A percentile compares a stretch with the other conserved stretches of the same genome.
Conservation (phyloP, 2,888 invertebrate species). For the Yponomeuta malinellus region DNA sequence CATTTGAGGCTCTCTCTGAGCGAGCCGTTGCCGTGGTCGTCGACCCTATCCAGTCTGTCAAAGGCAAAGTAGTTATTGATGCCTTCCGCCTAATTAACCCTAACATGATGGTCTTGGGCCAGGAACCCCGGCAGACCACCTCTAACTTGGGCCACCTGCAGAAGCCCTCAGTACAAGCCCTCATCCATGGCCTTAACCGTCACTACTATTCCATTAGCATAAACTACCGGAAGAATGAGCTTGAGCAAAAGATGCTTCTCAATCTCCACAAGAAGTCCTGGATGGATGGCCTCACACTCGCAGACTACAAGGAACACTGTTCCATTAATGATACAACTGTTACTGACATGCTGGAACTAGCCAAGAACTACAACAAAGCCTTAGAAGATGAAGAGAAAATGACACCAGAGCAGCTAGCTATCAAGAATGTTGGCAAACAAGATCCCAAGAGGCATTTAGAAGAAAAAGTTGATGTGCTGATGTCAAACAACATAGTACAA, state of each 20-base stretch:
- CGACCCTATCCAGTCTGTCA: conserved; percentile 99
- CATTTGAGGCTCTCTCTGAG: conserved; percentile 98
- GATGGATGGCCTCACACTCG: conserved; percentile 96
- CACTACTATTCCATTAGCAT: conserved; percentile 99
- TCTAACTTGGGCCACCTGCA: conserved; percentile 99
- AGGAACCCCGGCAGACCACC: conserved; percentile 98
- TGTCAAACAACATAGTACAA: conserved; percentile 98
- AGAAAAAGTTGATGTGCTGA: conserved; percentile 97
- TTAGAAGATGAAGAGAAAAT: conserved; percentile 99
- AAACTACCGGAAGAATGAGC: conserved; percentile 98
- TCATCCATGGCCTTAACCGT: conserved; percentile 98
- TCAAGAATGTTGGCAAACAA: conserved; percentile 99
- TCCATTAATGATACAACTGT: conserved; percentile 95
- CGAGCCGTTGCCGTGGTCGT: conserved; percentile 99
- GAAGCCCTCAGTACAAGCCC: conserved; percentile 98
- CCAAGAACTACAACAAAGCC: conserved; percentile 98
- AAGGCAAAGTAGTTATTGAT: conserved; percentile 99
- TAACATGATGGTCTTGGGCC: conserved; percentile 98
- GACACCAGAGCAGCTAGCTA: conserved; percentile 99
- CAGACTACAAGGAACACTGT: conserved; percentile 95
- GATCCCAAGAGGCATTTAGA: conserved; percentile 99
- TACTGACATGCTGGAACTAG: conserved; percentile 96
- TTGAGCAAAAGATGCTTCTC: conserved; percentile 99
- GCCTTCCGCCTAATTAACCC: conserved; percentile 99
- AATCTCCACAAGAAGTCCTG: conserved; percentile 99